phyloP scores from a whole-genome alignment of 2,888 invertebrate species.

The Tiliacea citrago region DNA sequence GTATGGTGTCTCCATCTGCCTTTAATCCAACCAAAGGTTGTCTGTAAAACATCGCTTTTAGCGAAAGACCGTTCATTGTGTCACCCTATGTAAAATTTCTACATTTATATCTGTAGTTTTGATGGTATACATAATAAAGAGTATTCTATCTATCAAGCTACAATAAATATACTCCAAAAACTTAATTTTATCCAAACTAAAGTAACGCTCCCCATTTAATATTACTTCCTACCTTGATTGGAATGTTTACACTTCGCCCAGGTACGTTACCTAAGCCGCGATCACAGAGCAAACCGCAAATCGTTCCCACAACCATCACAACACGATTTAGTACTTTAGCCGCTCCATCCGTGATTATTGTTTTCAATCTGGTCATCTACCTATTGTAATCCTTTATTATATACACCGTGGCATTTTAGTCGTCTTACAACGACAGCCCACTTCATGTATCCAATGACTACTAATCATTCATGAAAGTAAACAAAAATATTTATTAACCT shows the following conservation, averaged over 20 bases:
- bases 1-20: too few relatives aligned
- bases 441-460: too few relatives aligned
- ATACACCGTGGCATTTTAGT: not conserved
- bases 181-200: not conserved
- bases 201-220: not conserved
- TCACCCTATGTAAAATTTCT: too few relatives aligned
- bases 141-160: too few relatives aligned
- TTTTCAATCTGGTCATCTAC: slow-evolving; percentile 9
- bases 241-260: slow-evolving; percentile 22
- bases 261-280: slow-evolving; percentile 40
- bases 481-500: too few relatives aligned
- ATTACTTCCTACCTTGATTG: not conserved
- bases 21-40: too few relatives aligned
- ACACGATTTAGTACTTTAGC: slow-evolving; percentile 42
- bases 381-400: not conserved
- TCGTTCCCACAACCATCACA: slow-evolving; percentile 46
- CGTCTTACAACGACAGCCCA: too few relatives aligned
- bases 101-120: too few relatives aligned
- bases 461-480: too few relatives aligned
- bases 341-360: slow-evolving; percentile 17
- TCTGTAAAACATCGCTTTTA: too few relatives aligned
- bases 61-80: too few relatives aligned
- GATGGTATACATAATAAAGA: too few relatives aligned
- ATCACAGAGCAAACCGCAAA: slow-evolving; percentile 52
- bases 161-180: not conserved